Evolutionary conservation across 2,797 vertebrate genomes (phyloP), one percentile per base, ranked within the genome.

Genomic region (Vultur gryphus): DNA sequence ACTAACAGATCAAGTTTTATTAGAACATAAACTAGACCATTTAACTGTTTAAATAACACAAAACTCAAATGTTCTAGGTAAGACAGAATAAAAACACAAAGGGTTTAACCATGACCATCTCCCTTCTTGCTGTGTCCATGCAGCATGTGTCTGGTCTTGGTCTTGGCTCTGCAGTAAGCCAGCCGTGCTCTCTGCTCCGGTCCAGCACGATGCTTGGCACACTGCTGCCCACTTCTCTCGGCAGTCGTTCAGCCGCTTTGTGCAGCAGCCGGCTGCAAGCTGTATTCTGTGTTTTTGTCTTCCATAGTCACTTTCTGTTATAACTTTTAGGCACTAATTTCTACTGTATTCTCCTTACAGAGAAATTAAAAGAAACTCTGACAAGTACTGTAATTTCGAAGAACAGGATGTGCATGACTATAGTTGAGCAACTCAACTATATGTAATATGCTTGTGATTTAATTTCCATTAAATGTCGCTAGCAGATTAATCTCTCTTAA

Each of bases 401-500:
- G 69, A 95, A 81, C 57, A 57, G 82, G 62, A 72, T 84, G 52
- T 72, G 64, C 57, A 75, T 84, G 81, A 86, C 91, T 84, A 37
- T 94, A 97, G 97, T 77, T 93, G 83, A 97, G 87, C 92, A 93
- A 96, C 83, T 97, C n/a, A n/a, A n/a, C n/a, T n/a, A n/a, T n/a
- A 87, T 94, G 51, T 97, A 97, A 97, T 89, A 91, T 73, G 84
- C 87, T 58, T 97, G 94, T 96, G 93, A 97, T 98, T 98, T 97
- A 93, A 96, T 97, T 98, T 96, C 97, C 92, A 97, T 97, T 98
- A 97, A 97, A 88, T 93, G 79, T 86, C 67, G 28, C 83, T 97
- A 93, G 95, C 92, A 97, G 95, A 97, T 96, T 95, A 97, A 97
- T 98, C 89, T 97, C 75, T 94, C 94, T 95, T 96, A 97, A 97